These are phyloP conservation scores for Meghimatium bilineatum DNA, from an alignment of 2,888 invertebrate species.

Conservation along the genomic window DNA sequence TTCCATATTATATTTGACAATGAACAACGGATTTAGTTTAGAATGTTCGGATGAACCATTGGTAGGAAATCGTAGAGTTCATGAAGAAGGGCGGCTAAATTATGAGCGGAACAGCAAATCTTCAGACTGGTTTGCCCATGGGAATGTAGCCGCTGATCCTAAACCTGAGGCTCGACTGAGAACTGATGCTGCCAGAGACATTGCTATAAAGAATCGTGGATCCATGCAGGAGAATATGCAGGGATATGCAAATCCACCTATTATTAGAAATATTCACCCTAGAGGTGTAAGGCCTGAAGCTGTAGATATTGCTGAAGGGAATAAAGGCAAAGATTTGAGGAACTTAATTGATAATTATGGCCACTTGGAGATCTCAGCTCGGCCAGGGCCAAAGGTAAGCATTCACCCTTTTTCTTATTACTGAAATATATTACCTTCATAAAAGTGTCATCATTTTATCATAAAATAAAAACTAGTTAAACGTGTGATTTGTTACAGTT, in stretches of 20 bases:
- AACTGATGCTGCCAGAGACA: constrained; percentile 40
- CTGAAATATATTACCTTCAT: not conserved
- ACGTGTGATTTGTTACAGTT: no score
- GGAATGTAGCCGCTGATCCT: not conserved
- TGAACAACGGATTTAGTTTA: constrained; percentile 24
- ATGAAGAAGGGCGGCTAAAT: constrained; percentile 29
- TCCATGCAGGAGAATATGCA: constrained; percentile 67
- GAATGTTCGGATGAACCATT: constrained; percentile 33
- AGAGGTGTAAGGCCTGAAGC: constrained; percentile 64
- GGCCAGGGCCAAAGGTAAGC: constrained; percentile 58
- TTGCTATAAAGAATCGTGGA: constrained; percentile 62
- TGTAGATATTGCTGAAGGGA: constrained; percentile 60
- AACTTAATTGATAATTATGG: constrained; percentile 69
- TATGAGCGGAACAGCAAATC: constrained; percentile 41
- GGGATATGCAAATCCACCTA: constrained; percentile 59
- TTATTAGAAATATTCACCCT: constrained; percentile 61
- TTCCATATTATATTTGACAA: not conserved
- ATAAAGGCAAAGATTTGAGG: constrained; percentile 68
- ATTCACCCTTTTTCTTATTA: not conserved
- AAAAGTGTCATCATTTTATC: no score
- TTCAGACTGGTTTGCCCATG: constrained; percentile 42
- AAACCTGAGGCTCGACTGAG: constrained; percentile 42
- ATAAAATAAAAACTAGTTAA: no score
- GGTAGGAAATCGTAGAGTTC: constrained; percentile 34
- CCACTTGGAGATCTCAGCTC: constrained; percentile 56